Percentiles rank a stretch among this genome's conserved stretches.
Conservation (phyloP, 2,113 vertebrate genomes). For the Leucopsar rothschildi region DNA sequence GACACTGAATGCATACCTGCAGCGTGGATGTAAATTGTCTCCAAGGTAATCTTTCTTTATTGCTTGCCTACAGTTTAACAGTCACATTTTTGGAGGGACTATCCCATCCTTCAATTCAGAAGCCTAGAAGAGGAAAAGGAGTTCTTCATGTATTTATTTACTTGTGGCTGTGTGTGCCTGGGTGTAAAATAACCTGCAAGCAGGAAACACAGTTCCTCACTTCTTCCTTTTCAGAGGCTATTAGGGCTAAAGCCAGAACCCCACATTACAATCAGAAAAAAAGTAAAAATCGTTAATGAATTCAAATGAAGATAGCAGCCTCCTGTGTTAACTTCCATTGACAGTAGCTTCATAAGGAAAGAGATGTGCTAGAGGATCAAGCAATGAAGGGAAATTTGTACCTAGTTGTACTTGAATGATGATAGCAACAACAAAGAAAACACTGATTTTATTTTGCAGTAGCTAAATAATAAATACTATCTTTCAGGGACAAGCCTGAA, state of each 20-base stretch:
- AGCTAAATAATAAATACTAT: neutral
- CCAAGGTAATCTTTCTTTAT: conserved; percentile 69
- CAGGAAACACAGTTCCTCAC: neutral
- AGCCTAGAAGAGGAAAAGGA: neutral
- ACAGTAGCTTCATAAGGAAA: neutral
- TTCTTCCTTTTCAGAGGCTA: neutral
- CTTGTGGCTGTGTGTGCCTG: neutral
- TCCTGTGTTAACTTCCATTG: neutral
- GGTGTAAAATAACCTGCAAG: neutral
- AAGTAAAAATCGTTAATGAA: neutral
- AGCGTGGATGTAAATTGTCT: conserved; percentile 72
- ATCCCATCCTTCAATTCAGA: neutral
- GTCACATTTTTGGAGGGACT: neutral
- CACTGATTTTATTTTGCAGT: neutral
- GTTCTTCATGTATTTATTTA: neutral
- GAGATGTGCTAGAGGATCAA: neutral
- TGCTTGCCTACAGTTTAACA: neutral
- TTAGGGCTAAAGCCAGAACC: neutral
- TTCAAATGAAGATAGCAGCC: neutral
- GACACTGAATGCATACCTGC: conserved; percentile 68
- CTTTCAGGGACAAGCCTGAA: neutral
- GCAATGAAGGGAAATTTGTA: neutral
- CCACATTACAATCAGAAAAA: neutral
- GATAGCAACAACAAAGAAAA: neutral
- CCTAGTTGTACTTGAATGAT: neutral